A percentile compares a stretch with the other conserved stretches of the same genome.
These are phyloP conservation scores for Peucedramus taeniatus DNA, from an alignment of 2,113 vertebrate genomes.

Conservation along the genomic window DNA sequence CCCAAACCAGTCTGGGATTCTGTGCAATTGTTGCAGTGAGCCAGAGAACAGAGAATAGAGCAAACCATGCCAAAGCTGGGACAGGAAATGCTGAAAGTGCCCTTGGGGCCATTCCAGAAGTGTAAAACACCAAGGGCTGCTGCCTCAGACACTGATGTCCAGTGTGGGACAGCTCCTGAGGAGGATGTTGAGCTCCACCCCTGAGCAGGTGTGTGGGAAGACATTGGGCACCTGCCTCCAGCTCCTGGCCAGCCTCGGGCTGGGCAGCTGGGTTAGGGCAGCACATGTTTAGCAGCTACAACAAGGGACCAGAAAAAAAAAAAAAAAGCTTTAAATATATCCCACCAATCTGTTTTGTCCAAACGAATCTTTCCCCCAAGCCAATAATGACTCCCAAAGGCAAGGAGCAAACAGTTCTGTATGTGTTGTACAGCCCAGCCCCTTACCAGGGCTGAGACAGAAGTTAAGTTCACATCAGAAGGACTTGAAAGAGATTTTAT, in stretches of 20 bases:
- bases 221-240: not conserved
- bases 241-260: not conserved
- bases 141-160: not conserved
- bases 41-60: not conserved
- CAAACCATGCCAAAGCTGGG: accelerated
- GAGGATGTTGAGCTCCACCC: accelerated
- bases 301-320: not conserved
- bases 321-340: not conserved
- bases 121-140: accelerated
- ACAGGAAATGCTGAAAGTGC: not conserved
- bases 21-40: not conserved
- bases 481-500: not conserved
- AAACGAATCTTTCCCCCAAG: not conserved
- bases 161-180: not conserved
- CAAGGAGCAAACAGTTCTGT: not conserved
- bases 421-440: accelerated
- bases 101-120: not conserved
- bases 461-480: not conserved
- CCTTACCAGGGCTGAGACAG: not conserved
- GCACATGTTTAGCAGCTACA: not conserved
- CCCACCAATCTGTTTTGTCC: not conserved
- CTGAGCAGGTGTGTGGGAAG: accelerated
- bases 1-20: not conserved
- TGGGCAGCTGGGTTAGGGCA: not conserved
- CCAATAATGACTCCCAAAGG: not conserved